Base-by-base conservation (phyloP, 2,888 invertebrate genomes). In the Metallyticus violacea region DNA sequence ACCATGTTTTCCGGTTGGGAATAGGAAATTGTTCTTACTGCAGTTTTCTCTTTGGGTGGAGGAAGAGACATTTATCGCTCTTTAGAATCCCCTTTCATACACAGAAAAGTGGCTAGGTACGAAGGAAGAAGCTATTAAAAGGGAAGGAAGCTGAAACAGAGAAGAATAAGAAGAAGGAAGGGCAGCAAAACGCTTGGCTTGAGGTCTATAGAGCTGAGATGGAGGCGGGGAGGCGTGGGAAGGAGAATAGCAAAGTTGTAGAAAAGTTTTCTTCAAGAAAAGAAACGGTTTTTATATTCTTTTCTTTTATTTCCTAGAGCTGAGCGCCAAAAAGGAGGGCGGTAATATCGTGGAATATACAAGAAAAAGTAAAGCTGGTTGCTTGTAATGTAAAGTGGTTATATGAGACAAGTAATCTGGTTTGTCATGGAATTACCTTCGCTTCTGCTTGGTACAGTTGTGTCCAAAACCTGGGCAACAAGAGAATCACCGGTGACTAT, bases 361-460 rank as follows among this genome's bases (percentile, higher is more conserved):
- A 62, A 62, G 40, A 62, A 62, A 62, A 62, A 62, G 40, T 62
- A 62, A 62, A 62, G 40, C 40, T 62, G 40, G 15, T 15, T 62
- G 40, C 40, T 82, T 82, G 82, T 82, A 76, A 82, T 76, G 82
- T 82, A 82, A 82, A 82, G 82, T 76, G 82, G 82, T 82, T 82
- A 82, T 82, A 27, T 82, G 82, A 82, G 26, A 27, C 76, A 76
- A 76, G 27, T 76, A 82, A 82, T 82, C 82, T 27, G 82, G 82
- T 76, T 62, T 82, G 82, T 82, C 82, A 27, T 22, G 76, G 76
- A 62, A 82, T 82, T 82, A 82, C 82, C 26, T 26, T 26, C 62
- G 76, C 40, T 62, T 62, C 40, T 15, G 7, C 40, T 15, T 0
- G 15, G 40, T 62, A 62, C 40, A 62, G 40, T 22, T 62, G 40